Percentiles rank a stretch among this genome's conserved stretches.
Conservation (phyloP, 2,113 vertebrate genomes). For the Isurus oxyrinchus region DNA sequence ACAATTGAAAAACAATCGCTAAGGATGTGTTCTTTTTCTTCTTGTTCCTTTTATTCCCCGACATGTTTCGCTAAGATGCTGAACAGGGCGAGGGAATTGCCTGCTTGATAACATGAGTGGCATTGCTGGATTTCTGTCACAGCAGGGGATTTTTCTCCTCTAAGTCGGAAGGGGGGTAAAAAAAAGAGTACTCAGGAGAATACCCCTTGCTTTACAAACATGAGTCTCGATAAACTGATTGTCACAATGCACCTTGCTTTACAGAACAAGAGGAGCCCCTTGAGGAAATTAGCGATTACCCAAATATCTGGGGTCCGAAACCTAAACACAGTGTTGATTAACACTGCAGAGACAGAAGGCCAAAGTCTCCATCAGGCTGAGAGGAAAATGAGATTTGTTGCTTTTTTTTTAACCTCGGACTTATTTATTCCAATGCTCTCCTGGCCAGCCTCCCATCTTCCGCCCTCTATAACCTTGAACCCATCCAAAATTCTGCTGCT, state of each 20-base stretch:
- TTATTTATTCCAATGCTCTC: no score
- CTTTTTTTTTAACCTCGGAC: neutral
- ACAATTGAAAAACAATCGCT: neutral
- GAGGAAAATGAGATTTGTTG: neutral
- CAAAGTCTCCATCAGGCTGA: neutral
- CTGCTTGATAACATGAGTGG: neutral
- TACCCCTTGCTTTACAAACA: neutral
- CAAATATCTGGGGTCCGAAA: neutral
- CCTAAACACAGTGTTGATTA: neutral
- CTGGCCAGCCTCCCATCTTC: no score
- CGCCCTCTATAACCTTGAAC: no score
- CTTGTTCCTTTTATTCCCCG: neutral
- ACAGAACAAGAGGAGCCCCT: neutral
- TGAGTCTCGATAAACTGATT: neutral
- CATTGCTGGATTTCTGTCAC: neutral
- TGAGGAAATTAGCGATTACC: neutral
- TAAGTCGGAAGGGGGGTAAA: neutral
- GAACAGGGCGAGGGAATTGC: neutral
- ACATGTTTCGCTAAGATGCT: neutral
- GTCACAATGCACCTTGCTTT: neutral
- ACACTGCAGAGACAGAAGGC: neutral
- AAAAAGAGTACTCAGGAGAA: neutral
- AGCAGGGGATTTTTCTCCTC: no score
- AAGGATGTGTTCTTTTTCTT: neutral
- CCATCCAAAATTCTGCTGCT: no score